Percentiles rank a stretch among this genome's conserved stretches.
Conservation (phyloP, 1,140 invertebrate species). For the Cotesia vestalis region DNA sequence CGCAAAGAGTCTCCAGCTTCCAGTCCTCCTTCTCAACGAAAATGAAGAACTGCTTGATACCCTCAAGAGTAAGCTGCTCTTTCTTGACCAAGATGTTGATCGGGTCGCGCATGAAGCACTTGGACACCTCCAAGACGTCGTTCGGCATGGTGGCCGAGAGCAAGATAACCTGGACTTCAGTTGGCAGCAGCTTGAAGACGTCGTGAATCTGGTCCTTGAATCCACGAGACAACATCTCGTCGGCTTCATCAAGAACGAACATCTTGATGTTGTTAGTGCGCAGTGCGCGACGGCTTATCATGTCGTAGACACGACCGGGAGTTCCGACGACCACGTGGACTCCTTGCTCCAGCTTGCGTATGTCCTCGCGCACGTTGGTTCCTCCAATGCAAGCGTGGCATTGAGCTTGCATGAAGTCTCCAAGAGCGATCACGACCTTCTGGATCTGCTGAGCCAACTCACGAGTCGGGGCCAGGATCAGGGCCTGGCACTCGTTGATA, state of each 20-base stretch:
- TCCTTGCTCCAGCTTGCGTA: too few species aligned
- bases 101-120: constrained; percentile 97
- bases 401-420: too few species aligned
- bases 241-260: constrained; percentile 99
- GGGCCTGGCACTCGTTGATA: too few species aligned
- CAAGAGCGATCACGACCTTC: too few species aligned
- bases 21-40: constrained; percentile 74
- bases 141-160: constrained; percentile 97
- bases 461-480: too few species aligned
- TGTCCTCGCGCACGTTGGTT: too few species aligned
- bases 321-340: too few species aligned
- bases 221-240: constrained; percentile 99
- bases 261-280: constrained; percentile 90
- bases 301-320: constrained; percentile 70
- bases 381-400: too few species aligned
- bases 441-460: too few species aligned
- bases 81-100: constrained; percentile 97
- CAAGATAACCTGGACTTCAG: constrained; percentile 89
- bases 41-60: constrained; percentile 75
- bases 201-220: constrained; percentile 99
- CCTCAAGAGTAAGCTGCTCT: constrained; percentile 94
- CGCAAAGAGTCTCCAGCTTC: too few species aligned
- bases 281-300: constrained; percentile 93
- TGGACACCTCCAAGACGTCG: constrained; percentile 97
- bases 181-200: constrained; percentile 91